Conservation (phyloP, 2,113 vertebrate species). For the Dolichotis patagonum region DNA sequence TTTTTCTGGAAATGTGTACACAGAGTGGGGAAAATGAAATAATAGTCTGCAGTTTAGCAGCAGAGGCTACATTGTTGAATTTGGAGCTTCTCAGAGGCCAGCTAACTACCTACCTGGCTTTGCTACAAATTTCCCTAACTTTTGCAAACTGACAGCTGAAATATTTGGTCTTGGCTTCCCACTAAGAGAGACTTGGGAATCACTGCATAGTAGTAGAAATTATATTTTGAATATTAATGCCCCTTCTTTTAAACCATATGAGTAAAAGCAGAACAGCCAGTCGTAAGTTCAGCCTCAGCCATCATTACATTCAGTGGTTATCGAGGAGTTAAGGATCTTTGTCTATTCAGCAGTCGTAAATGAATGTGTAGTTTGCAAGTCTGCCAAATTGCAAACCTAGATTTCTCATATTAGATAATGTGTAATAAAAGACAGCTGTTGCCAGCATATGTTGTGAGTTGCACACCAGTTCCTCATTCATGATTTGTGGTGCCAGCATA, state of each 20-base stretch:
- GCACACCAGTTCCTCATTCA: constrained; percentile 71
- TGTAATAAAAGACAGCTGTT: constrained; percentile 84
- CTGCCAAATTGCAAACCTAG: constrained; percentile 79
- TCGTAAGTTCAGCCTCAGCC: neutral
- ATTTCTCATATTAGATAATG: constrained; percentile 83
- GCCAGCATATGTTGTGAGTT: constrained; percentile 73
- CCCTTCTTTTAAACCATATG: constrained; percentile 28
- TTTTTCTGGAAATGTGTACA: constrained; percentile 32
- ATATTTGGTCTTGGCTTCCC: constrained; percentile 22
- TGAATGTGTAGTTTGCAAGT: constrained; percentile 63
- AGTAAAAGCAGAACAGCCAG: neutral
- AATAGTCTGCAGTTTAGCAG: neutral
- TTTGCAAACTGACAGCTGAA: neutral
- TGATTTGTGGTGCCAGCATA: constrained; percentile 24
- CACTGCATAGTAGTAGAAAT: neutral
- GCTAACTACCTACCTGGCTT: neutral
- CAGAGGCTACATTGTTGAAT: neutral
- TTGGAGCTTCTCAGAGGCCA: neutral
- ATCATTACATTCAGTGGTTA: neutral
- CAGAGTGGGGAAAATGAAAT: constrained; percentile 8
- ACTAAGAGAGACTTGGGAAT: constrained; percentile 21
- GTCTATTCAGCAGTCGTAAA: constrained; percentile 22
- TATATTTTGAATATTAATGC: constrained; percentile 1
- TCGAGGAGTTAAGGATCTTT: constrained; percentile 59
- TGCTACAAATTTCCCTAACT: neutral